Conservation (phyloP, 2,113 vertebrate genomes). For the Nannospalax galili region DNA sequence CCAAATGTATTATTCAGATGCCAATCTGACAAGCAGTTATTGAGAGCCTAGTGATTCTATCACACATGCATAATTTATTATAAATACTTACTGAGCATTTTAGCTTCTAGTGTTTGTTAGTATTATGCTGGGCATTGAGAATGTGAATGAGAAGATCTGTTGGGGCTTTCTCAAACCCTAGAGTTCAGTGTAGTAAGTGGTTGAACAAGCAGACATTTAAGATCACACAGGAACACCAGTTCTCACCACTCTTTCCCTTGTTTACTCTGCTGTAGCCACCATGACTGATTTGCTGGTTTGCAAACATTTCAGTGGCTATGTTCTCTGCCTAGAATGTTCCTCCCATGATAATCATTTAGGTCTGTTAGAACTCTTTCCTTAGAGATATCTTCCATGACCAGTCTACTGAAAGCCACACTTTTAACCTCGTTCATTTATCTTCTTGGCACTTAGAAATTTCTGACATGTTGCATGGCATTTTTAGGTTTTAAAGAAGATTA, state of each 20-base stretch:
- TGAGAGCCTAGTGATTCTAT: conserved; percentile 20
- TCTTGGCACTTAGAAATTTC: neutral
- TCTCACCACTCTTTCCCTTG: neutral
- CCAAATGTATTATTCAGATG: neutral
- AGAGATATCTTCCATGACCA: neutral
- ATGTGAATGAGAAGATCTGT: neutral
- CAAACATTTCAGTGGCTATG: neutral
- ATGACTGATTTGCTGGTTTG: neutral
- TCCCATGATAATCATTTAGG: neutral
- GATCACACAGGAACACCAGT: neutral
- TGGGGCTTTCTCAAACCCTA: neutral
- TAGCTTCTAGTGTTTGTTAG: neutral
- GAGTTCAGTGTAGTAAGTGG: neutral
- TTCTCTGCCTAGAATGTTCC: neutral
- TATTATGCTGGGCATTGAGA: neutral
- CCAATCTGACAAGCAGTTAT: neutral
- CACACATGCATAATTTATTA: neutral
- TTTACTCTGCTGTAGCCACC: neutral
- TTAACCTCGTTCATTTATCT: neutral
- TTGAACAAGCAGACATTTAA: neutral
- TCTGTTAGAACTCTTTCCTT: neutral
- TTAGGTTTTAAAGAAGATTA: too few relatives aligned
- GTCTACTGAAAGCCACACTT: neutral
- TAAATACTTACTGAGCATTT: conserved; percentile 12
- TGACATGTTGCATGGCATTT: too few relatives aligned